Base-by-base conservation (phyloP, 2,888 invertebrate species). In the Drosophila nr. medialis region DNA sequence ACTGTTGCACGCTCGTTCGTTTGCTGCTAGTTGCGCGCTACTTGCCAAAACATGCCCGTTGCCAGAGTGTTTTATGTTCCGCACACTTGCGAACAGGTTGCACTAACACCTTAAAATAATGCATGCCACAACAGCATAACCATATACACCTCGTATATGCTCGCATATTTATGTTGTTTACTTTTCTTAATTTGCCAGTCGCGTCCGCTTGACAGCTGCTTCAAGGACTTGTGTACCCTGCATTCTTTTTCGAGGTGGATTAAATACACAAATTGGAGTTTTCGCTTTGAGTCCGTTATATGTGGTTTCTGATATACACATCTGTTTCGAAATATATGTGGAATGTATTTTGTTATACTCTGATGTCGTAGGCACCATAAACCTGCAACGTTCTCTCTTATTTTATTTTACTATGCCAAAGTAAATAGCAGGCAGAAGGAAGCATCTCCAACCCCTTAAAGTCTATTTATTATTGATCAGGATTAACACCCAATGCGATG, bases 31-130 rank as follows among this genome's bases (percentile, higher is more conserved):
- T 51, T 62, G 58, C 48, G 58, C 51, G 50, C 53, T 36, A 24
- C 30, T 50, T 42, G 59, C 58, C 61, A 54, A 56, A 60, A 60
- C 73, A 66, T 65, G 63, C 48, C 54, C 49, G 60, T 70, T 40
- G 48, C n/a, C 30, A 32, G 27, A 63, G 67, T 58, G 64, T 63
- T 79, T 79, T 75, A 79, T 79, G 79, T 50, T 42, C 30, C 51
- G 49, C 64, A 60, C 66, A 70, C 61, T 58, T 69, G 68, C 54
- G 40, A 56, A 58, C 68, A 66, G 55, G 13, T 38, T 49, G 63
- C 69, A 27, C 60, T 60, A 74, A 49, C 68, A 69, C 72, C 77
- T 64, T 62, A 24, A 64, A 70, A 63, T 67, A 74, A 63, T 65
- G 36, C 61, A 63, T 61, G 51, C 61, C 50, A 27, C 38, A 75